Evolutionary conservation across 2,797 vertebrate genomes (phyloP).

Genomic region (Orientallactaga sibirica): DNA sequence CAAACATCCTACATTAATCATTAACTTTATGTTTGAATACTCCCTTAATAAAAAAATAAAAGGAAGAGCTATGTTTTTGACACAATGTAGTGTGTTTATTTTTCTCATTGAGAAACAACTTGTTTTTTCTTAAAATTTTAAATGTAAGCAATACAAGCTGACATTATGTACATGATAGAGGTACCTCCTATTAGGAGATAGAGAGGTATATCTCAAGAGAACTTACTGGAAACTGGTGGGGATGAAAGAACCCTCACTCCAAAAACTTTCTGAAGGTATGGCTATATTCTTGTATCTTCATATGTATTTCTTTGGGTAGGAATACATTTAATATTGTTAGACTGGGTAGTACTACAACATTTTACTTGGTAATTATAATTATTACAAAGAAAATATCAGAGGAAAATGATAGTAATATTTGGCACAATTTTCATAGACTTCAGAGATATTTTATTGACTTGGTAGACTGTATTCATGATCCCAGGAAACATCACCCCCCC

Average conservation of each 20-base stretch:
- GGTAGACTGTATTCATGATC: background rate
- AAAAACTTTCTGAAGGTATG: background rate
- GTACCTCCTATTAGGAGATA: background rate
- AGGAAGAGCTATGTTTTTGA: background rate
- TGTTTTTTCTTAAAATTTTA: background rate
- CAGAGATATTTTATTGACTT: background rate
- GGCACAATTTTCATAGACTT: background rate
- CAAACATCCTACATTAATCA: background rate
- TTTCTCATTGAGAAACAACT: background rate
- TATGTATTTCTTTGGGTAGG: background rate
- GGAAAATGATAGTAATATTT: background rate
- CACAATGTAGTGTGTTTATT: background rate
- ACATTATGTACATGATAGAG: background rate
- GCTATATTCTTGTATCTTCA: background rate
- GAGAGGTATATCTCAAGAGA: background rate
- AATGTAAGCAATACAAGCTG: background rate
- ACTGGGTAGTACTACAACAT: background rate
- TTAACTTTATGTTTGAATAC: conserved; percentile 28
- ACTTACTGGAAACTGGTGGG: background rate
- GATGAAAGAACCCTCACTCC: background rate
- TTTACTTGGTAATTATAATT: background rate
- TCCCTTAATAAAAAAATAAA: background rate
- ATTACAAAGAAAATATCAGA: background rate
- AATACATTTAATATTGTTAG: background rate
- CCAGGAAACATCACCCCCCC: background rate